Conservation (phyloP, 2,797 vertebrate species). For the Merluccius polli region DNA sequence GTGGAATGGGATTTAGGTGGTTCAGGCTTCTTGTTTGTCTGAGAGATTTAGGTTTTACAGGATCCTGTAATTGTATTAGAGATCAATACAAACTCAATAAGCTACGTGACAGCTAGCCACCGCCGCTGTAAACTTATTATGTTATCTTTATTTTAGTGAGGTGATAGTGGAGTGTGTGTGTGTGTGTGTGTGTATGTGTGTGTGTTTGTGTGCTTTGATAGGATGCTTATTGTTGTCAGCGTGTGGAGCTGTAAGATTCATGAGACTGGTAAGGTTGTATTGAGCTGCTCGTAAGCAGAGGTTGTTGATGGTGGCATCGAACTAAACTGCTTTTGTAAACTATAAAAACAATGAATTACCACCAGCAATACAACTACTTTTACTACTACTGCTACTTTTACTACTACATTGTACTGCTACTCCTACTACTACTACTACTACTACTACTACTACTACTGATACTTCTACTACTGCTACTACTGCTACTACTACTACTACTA, state of each 20-base stretch:
- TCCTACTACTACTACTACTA: too few species aligned
- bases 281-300: neutral
- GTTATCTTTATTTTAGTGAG: neutral
- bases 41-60: slow-evolving; percentile 60
- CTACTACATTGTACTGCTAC: neutral
- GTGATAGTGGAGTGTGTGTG: slow-evolving; percentile 4
- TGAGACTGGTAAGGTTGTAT: neutral
- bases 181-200: slow-evolving; percentile 11
- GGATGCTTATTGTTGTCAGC: neutral
- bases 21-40: slow-evolving; percentile 54
- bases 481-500: too few species aligned
- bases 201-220: neutral
- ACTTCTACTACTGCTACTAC: too few species aligned
- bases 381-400: neutral
- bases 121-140: slow-evolving; percentile 49
- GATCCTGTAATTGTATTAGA: slow-evolving; percentile 60
- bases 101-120: slow-evolving; percentile 54
- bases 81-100: slow-evolving; percentile 69
- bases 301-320: neutral
- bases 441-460: too few species aligned
- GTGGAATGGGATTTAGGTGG: slow-evolving; percentile 46
- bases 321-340: neutral
- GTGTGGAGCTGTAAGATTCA: neutral
- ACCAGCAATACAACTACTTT: slow-evolving; percentile 16
- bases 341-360: slow-evolving; percentile 15